phyloP scores from a whole-genome alignment of 2,797 vertebrate species.

The Coreius guichenoti region DNA sequence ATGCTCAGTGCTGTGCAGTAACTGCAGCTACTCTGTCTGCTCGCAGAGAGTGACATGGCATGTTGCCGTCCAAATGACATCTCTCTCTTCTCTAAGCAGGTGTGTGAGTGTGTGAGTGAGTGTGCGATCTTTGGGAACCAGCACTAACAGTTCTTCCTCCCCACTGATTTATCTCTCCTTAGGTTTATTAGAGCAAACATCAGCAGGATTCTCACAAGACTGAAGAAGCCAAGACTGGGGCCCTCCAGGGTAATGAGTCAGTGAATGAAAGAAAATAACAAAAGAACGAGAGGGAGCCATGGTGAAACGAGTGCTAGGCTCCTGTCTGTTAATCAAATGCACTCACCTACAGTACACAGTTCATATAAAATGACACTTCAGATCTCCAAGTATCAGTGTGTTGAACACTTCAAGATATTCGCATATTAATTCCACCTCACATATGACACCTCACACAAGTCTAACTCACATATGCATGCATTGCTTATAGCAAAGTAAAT shows the following conservation, averaged over 20 bases:
- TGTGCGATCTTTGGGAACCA: slow-evolving; percentile 62
- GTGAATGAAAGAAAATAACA: slow-evolving; percentile 75
- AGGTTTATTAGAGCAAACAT: slow-evolving; percentile 99
- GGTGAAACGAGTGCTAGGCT: slow-evolving; percentile 80
- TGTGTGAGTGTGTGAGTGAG: slow-evolving; percentile 66
- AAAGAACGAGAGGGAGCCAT: slow-evolving; percentile 73
- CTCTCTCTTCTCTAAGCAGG: slow-evolving; percentile 80
- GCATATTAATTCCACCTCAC: background rate
- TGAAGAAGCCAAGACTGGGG: slow-evolving; percentile 95
- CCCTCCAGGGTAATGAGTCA: slow-evolving; percentile 99
- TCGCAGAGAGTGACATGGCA: slow-evolving; percentile 63
- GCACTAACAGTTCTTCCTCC: slow-evolving; percentile 98
- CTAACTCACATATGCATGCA: slow-evolving; percentile 82
- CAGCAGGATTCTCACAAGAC: slow-evolving; percentile 92
- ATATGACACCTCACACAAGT: background rate
- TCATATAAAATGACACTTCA: slow-evolving; percentile 82
- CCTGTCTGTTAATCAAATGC: slow-evolving; percentile 90
- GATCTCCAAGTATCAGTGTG: background rate
- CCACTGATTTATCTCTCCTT: slow-evolving; percentile 99
- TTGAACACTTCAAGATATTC: background rate
- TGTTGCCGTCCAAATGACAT: slow-evolving; percentile 80
- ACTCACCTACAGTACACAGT: slow-evolving; percentile 80
- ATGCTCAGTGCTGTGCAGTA: slow-evolving; percentile 76
- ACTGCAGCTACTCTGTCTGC: slow-evolving; percentile 38
- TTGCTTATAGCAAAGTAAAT: slow-evolving; percentile 23